A percentile compares a stretch with the other conserved stretches of the same genome.
Evolutionary conservation across 1,140 invertebrate genomes (phyloP).

Genomic region (Idris sp.): DNA sequence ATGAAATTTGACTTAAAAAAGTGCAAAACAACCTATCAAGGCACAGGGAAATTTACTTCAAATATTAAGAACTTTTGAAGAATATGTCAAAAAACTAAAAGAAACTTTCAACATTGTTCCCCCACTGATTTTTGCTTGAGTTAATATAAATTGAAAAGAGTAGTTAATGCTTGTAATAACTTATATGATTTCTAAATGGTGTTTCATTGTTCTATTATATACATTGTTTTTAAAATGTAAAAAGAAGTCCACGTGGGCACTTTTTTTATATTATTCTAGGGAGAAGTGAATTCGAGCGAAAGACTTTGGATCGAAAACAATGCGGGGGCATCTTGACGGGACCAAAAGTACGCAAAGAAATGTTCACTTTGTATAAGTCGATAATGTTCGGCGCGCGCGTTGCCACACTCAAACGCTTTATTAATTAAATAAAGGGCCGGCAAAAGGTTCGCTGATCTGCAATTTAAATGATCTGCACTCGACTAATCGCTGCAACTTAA

Average conservation of each 20-base stretch:
- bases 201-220: slow-evolving; percentile 43
- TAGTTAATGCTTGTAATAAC: too few relatives aligned
- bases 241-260: slow-evolving; percentile 16
- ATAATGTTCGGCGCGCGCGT: slow-evolving; percentile 26
- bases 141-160: too few relatives aligned
- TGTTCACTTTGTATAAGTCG: slow-evolving; percentile 35
- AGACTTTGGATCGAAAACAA: slow-evolving; percentile 45
- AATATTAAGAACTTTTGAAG: too few relatives aligned
- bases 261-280: too few relatives aligned
- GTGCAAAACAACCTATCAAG: too few relatives aligned
- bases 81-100: too few relatives aligned
- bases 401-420: slow-evolving; percentile 31
- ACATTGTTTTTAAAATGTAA: too few relatives aligned
- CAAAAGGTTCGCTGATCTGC: slow-evolving; percentile 28
- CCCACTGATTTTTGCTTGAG: too few relatives aligned
- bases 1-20: too few relatives aligned
- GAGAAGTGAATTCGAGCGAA: slow-evolving; percentile 34
- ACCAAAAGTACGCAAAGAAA: slow-evolving; percentile 40
- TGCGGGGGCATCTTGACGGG: slow-evolving; percentile 49
- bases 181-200: too few relatives aligned
- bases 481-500: slow-evolving; percentile 37
- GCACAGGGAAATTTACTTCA: too few relatives aligned
- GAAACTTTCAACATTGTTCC: too few relatives aligned
- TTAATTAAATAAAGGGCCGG: slow-evolving; percentile 48
- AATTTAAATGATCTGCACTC: slow-evolving; percentile 32